Evolutionary conservation across 2,888 invertebrate species (phyloP), one percentile per base, ranked within the genome.

Genomic region (Ctenicera cuprea): DNA sequence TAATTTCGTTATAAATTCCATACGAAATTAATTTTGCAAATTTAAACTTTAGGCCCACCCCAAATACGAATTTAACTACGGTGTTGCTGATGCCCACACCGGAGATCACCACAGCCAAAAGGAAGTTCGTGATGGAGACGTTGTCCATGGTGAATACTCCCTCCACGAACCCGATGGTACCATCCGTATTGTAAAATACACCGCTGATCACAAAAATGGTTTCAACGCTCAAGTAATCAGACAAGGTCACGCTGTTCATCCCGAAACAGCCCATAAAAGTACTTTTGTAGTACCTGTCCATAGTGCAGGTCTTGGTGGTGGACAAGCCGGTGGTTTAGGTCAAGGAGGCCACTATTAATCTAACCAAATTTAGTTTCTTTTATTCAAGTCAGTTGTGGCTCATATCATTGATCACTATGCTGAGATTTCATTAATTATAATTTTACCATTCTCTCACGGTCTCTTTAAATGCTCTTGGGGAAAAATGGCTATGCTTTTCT

Each of bases 61-160:
- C 33, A 90, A 90, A 82, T 90, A 90, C 80, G 86, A 83, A 66
- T 90, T 90, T 84, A 90, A 90, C 79, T 90, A 90, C 77, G 90
- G 90, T 30, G 90, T 90, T 26, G 89, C 89, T 71, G 90, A 90
- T 82, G 89, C 89, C 81, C 89, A 90, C 81, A 89, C 88, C 0
- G 90, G 90, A 12, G 90, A 90, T 80, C 89, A 89, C 74, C 90
- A 90, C 82, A 88, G 89, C 0, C 90, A 90, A 77, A 89, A 90
- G 68, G 90, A 90, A 80, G 87, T 87, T 71, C 85, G 90, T 59
- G 89, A 89, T 76, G 89, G 89, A 12, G 89, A 88, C 79, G 85
- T 82, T 16, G 89, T 89, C 18, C 87, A 88, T 76, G 89, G 89
- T 16, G 85, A 81, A 80, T 89, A 89, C 84, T 87, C 87, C 1